Base-by-base conservation (phyloP, 92 coral and sea anemone genomes). In the Epizoanthus ramosus region DNA sequence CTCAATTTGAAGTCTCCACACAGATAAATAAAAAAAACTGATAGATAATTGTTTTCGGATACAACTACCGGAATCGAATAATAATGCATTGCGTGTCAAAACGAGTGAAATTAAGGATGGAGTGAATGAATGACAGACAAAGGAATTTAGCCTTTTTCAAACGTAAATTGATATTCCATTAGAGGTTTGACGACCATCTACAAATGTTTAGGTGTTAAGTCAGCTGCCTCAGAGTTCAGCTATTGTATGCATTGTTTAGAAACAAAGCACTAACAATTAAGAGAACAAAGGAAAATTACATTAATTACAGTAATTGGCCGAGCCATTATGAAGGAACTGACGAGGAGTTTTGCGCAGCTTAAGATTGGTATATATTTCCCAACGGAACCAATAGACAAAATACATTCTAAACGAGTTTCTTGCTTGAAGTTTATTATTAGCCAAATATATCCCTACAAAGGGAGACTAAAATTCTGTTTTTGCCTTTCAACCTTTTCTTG, bases 301-400 rank as follows among this genome's bases (percentile, higher is more conserved):
- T 47, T 89, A 85, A 89, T 85, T 84, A 81, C 84, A 74, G 50
- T 80, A 80, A 85, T 85, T 89, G 84, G 81, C 25, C 89, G 73
- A 85, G 80, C 71, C 50, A 89, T 89, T 89, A 89, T 45, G 22
- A 63, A 37, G 23, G 23, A 61, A 60, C 15, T 41, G 70, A 41
- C 35, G 66, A 75, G 31, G 12, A 18, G 56, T 59, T 69, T 37
- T 58, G 35, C 58, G 57, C 56, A 39, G 37, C 57, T 45, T 33
- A 63, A 77, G 52, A 14, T 72, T 12, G 5, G 56, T 12, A 50
- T 12, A 43, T 43, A 60, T 21, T 77, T 76, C 28, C 21, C 71
- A 39, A 77, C 31, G 31, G 82, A 41, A 21, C 57, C 50, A 57
- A 35, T 52, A 57, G 24, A 56, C 37, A 58, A 50, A 50, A 50